Percentiles rank a stretch among this genome's conserved stretches.
Evolutionary conservation across 2,113 vertebrate species (phyloP).

Genomic region (Egretta garzetta): DNA sequence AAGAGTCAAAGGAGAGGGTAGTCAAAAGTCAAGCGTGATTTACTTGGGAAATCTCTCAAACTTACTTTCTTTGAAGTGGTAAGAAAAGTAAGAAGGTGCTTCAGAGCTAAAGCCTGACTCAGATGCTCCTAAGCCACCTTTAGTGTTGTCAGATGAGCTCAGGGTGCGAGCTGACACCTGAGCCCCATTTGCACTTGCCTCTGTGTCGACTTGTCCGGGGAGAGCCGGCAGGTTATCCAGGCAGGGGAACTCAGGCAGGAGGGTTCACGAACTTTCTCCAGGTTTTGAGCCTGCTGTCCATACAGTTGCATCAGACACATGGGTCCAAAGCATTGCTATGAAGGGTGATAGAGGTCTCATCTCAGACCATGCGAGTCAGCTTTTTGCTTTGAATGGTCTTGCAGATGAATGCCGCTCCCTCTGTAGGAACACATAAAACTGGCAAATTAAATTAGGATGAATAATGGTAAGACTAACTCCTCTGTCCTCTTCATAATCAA

Average conservation of each 20-base stretch:
- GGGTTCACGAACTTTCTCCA: background rate
- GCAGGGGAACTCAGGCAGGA: background rate
- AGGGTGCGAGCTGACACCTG: background rate
- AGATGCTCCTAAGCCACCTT: background rate
- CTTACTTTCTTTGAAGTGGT: background rate
- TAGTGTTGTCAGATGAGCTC: background rate
- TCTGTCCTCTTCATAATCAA: background rate
- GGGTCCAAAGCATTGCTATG: background rate
- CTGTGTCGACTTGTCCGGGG: background rate
- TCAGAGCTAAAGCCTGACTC: background rate
- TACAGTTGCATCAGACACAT: background rate
- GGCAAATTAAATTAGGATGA: background rate
- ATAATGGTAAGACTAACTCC: background rate
- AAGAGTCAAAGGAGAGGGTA: background rate
- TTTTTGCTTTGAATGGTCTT: background rate
- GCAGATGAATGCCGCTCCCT: background rate
- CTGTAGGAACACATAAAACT: background rate
- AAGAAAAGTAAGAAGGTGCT: background rate
- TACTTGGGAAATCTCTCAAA: background rate
- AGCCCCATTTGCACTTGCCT: background rate
- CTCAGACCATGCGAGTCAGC: background rate
- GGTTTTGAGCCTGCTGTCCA: accelerated
- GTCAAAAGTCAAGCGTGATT: background rate
- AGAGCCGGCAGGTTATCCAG: background rate
- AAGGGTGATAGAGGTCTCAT: background rate